phyloP scores from a whole-genome alignment of 2,113 vertebrate genomes.

The Corynorhinus townsendii region DNA sequence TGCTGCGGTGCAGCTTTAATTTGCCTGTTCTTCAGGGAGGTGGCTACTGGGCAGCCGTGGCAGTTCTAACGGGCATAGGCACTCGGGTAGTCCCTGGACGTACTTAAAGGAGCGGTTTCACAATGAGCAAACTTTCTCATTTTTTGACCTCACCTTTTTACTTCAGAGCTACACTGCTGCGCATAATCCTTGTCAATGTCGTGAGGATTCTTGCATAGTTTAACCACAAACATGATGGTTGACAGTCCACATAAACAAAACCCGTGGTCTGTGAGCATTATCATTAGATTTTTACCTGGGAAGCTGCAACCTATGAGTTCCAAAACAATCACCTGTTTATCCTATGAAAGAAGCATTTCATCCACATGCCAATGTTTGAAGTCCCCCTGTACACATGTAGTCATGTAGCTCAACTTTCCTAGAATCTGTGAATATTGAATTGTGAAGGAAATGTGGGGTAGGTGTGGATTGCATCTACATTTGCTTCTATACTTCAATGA shows the following conservation, averaged over 20 bases:
- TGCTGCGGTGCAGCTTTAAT: neutral
- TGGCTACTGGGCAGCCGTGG: neutral
- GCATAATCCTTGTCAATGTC: neutral
- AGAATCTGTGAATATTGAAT: constrained; percentile 41
- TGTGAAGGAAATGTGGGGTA: constrained; percentile 35
- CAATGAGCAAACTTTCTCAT: neutral
- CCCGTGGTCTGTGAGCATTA: neutral
- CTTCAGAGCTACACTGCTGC: neutral
- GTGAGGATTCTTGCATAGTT: neutral
- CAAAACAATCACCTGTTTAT: neutral
- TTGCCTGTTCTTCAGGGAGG: neutral
- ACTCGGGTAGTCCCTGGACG: neutral
- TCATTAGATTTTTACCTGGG: neutral
- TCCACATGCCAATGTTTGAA: neutral
- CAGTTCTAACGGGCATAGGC: neutral
- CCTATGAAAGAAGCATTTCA: neutral
- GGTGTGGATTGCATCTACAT: constrained; percentile 3
- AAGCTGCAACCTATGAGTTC: neutral
- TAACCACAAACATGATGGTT: neutral
- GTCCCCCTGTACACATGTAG: neutral
- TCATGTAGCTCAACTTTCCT: constrained; percentile 28
- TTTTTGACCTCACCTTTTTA: neutral
- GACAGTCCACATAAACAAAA: neutral
- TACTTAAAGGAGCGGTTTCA: neutral
- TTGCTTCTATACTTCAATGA: constrained; percentile 32